These are phyloP conservation scores for Tylochromis polylepis DNA, from an alignment of 2,113 vertebrate species.

Conservation along the genomic window DNA sequence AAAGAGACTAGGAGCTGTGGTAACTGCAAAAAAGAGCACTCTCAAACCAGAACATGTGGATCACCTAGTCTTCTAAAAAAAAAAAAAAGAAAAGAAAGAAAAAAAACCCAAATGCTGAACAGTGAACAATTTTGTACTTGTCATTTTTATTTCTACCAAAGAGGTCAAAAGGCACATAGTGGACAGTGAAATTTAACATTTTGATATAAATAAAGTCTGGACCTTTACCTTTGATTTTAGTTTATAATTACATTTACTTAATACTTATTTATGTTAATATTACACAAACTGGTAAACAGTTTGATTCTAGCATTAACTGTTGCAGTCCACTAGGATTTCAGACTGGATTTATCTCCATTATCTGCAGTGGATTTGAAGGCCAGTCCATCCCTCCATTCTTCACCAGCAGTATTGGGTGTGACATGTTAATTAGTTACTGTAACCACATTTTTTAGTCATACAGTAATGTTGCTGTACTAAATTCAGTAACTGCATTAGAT, in stretches of 20 bases:
- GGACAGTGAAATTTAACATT: not conserved
- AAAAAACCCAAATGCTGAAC: not conserved
- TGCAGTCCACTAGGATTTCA: not conserved
- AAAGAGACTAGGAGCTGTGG: not conserved
- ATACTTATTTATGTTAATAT: not conserved
- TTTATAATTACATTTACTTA: not conserved
- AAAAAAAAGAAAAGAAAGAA: not conserved
- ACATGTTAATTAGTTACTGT: not conserved
- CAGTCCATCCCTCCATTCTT: not conserved
- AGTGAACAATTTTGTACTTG: not conserved
- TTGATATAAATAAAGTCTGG: no score
- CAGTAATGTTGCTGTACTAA: not conserved
- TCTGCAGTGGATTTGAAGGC: not conserved
- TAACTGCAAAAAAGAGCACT: not conserved
- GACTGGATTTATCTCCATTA: not conserved
- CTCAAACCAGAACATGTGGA: not conserved
- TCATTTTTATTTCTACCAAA: not conserved
- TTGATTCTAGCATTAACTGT: not conserved
- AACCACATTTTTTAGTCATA: not conserved
- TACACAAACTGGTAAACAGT: not conserved
- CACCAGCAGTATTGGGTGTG: not conserved
- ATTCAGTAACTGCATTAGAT: not conserved
- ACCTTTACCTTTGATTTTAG: not conserved
- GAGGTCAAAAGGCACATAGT: not conserved
- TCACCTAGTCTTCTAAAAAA: not conserved